These are phyloP conservation scores for Circaetus cinerascens DNA, from an alignment of 2,113 vertebrate genomes.

Conservation along the genomic window DNA sequence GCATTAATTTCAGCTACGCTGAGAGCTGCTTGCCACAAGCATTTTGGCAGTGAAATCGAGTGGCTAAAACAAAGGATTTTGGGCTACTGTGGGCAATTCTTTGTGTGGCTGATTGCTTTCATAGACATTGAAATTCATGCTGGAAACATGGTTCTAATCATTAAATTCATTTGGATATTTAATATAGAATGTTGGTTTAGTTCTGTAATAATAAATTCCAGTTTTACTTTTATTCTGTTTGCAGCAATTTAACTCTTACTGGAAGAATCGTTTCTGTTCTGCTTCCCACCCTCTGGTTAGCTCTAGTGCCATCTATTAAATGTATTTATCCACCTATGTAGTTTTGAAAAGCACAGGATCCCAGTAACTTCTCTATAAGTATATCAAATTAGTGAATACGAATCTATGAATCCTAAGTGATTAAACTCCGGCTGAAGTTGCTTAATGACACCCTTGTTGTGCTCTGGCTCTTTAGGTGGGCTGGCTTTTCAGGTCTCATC, in stretches of 20 bases:
- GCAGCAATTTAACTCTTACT: neutral
- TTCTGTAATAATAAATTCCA: neutral
- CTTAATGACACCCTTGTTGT: neutral
- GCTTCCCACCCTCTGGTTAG: neutral
- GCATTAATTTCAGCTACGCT: neutral
- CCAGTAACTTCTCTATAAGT: neutral
- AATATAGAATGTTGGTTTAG: neutral
- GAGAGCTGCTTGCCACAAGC: neutral
- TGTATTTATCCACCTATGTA: neutral
- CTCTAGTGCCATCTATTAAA: neutral
- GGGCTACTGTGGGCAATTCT: neutral
- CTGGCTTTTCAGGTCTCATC: neutral
- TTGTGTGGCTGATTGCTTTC: neutral
- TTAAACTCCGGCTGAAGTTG: neutral
- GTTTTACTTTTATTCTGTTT: neutral
- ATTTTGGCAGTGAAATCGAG: neutral
- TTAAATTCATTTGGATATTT: constrained; percentile 5
- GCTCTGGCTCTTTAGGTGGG: neutral
- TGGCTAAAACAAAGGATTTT: neutral
- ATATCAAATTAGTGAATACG: neutral
- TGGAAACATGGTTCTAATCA: constrained; percentile 9
- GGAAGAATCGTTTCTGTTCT: neutral
- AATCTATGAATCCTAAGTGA: neutral
- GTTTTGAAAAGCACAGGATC: neutral
- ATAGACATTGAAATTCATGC: neutral